Conservation (phyloP, 2,113 vertebrate species). For the human region GRCh38 chr2:240221001-240221500, state of each 20-base stretch:
- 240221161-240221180: neutral
- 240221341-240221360: neutral
- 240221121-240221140: too few relatives aligned
- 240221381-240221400: neutral
- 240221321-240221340: neutral
- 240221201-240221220: neutral
- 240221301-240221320: neutral
- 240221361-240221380: too few relatives aligned
- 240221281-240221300: neutral
- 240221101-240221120: neutral
- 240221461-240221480: neutral
- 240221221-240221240: neutral
- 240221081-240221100: neutral
- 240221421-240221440: neutral
- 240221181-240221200: neutral
- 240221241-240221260: too few relatives aligned
- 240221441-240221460: neutral
- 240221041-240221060: neutral
- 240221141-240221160: neutral
- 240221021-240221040: neutral
- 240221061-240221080: neutral
- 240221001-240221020: neutral
- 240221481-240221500: neutral
- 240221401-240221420: neutral
- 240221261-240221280: neutral